A percentile compares a stretch with the other conserved stretches of the same genome.
Conservation (phyloP, 2,113 vertebrate species). For the human (Homo sapiens) region GRCh38 chr4:70223501-70224000, state of each 20-base stretch:
- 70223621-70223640: not conserved
- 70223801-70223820: not conserved
- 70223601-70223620: not conserved
- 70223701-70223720: not conserved
- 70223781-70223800: not conserved
- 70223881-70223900: not conserved
- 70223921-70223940: not conserved
- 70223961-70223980: not conserved
- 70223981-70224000: not conserved
- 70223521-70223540: not conserved
- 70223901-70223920: not conserved
- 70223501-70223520: not conserved
- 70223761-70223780: not conserved
- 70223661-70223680: not conserved
- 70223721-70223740: not conserved
- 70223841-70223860: not conserved
- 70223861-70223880: not conserved
- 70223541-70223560: not conserved
- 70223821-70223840: not conserved
- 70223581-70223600: not conserved
- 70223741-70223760: not conserved
- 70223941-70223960: not conserved
- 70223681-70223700: not conserved
- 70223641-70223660: not conserved
- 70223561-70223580: not conserved